phyloP scores from a whole-genome alignment of 2,113 vertebrate genomes.

The Axis porcinus region DNA sequence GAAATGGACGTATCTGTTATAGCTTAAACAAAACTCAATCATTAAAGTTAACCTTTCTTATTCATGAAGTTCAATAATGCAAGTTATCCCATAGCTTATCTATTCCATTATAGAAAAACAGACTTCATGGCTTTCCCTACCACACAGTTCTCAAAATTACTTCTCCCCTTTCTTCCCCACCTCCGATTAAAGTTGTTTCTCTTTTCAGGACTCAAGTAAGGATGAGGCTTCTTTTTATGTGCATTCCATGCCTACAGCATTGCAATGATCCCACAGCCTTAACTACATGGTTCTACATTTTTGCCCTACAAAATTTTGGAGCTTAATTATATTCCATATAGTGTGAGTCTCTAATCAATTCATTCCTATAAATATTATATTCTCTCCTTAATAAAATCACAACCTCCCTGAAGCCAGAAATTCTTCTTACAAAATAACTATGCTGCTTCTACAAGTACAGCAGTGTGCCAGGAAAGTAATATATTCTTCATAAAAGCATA shows the following conservation, averaged over 20 bases:
- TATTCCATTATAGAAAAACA: neutral
- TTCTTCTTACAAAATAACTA: conserved; percentile 38
- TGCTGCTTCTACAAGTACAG: neutral
- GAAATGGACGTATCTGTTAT: neutral
- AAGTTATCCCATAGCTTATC: neutral
- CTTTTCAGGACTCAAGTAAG: neutral
- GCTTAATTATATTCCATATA: neutral
- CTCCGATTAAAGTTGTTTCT: neutral
- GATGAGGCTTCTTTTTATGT: neutral
- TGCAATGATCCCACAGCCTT: neutral
- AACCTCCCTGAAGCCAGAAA: conserved; percentile 48
- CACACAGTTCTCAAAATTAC: neutral
- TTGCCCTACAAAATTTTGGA: neutral
- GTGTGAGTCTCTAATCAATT: neutral
- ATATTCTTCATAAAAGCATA: conserved; percentile 37
- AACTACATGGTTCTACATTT: neutral
- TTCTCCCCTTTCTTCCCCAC: neutral
- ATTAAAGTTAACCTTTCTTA: neutral
- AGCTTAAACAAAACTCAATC: neutral
- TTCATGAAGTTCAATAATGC: neutral
- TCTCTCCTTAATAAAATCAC: conserved; percentile 23
- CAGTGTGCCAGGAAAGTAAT: conserved; percentile 14
- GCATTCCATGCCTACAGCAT: neutral
- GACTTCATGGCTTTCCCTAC: neutral
- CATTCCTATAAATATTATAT: conserved; percentile 26